Evolutionary conservation across 2,113 vertebrate genomes (phyloP), one percentile per base, ranked within the genome.

Genomic region (Atlantisia rogersi): DNA sequence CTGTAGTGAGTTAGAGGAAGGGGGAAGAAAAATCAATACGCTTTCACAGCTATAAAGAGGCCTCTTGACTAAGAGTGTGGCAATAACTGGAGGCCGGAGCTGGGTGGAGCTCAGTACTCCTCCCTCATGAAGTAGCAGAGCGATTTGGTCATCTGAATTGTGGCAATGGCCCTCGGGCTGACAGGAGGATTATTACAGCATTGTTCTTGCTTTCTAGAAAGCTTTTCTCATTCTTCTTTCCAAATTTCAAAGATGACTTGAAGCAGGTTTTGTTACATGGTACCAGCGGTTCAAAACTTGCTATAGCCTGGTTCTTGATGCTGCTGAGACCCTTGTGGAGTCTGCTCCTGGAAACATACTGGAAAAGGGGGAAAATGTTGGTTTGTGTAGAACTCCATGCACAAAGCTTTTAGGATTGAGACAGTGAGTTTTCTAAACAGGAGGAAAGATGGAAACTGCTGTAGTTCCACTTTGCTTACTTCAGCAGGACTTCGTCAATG

Each of bases 191-290:
- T 89, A 91, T 73, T 75, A 40, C 25, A 63, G 74, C 62, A 76
- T 85, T 94, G 48, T 89, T 91, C 74, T 80, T 9, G 3, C 90
- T 94, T 93, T 91, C 67, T 92, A 55, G 79, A 90, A 91, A 85
- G 90, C 50, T 77, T 82, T 55, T 37, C 20, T 84, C 50, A 55
- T 93, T 69, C 55, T 88, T 92, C 64, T 91, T 76, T 82, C 37
- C 79, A 52, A 65, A 64, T 90, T 85, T 94, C 63, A 77, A 69
- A 86, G 56, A 46, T 59, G 70, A 77, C 26, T 37, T 37, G n/a
- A 87, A 69, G 53, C 88, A 19, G 28, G 42, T 86, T 74, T 92
- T 86, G 48, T 86, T 46, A 22, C 0, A 0, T 67, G 52, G 15
- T 56, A 40, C 1, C 1, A 55, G 65, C 29, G 31, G 48, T 69